Conservation (phyloP, 2,797 vertebrate species). For the Ceryle rudis region DNA sequence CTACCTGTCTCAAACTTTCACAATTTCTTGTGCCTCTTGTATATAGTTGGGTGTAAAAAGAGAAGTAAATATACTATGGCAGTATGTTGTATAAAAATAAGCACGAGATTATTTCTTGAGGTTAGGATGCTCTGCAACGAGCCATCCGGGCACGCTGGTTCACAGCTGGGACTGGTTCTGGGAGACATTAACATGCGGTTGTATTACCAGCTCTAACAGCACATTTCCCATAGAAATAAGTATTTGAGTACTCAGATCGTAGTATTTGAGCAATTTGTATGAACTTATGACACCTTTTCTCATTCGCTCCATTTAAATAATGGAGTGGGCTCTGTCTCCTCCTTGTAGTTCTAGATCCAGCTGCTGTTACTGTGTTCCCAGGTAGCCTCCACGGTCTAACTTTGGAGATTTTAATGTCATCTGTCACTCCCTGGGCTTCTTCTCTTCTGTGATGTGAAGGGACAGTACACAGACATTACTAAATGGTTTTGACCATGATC, state of each 20-base stretch:
- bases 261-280: not conserved
- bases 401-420: not conserved
- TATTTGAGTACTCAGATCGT: not conserved
- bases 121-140: not conserved
- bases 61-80: not conserved
- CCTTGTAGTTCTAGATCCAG: not conserved
- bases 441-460: not conserved
- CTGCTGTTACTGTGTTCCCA: not conserved
- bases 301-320: not conserved
- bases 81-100: not conserved
- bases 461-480: rapidly evolving
- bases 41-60: not conserved
- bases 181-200: not conserved
- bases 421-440: not conserved
- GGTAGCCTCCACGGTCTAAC: rapidly evolving
- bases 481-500: not conserved
- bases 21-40: not conserved
- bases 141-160: rapidly evolving
- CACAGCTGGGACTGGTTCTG: not conserved
- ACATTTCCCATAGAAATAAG: not conserved
- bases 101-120: not conserved
- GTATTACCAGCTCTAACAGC: not conserved
- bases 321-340: not conserved
- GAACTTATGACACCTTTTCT: not conserved
- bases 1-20: not conserved